Base-by-base conservation (phyloP, 2,113 vertebrate genomes). In the Neotragus moschatus region DNA sequence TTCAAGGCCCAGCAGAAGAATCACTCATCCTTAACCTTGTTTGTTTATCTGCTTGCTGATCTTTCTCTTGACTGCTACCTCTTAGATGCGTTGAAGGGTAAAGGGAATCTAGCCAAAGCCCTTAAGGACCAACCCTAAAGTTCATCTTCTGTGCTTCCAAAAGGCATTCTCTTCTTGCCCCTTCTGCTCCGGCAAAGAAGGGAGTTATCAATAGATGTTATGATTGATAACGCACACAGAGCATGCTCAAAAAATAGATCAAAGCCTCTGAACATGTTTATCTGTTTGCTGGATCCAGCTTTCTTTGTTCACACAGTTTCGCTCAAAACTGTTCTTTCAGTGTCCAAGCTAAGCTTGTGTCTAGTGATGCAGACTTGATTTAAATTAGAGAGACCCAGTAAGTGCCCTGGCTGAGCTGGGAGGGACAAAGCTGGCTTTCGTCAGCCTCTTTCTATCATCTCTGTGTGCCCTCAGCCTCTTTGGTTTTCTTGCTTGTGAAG, bases 101-200 rank as follows among this genome's bases (percentile, higher is more conserved):
- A 21, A 47, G 75, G 9, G 6, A 84, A 26, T 94, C 45, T 61
- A 33, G 30, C 21, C 9, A 80, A 39, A 84, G 55, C 13, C 55
- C 91, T 94, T 58, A 86, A 89, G 39, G 56, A 79, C 77, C 82
- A 94, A 89, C 56, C 49, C 16, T 80, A 61, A 96, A 93, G 91
- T 90, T 96, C 80, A 97, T n/a, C 7, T 84, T 85, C 25, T 82
- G 6, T 51, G 81, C 55, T 96, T 97, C 94, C 96, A 84, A 97
- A 96, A 97, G 73, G 66, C 2, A 79, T 21, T 81, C 49, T 97
- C 26, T 93, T 49, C 93, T 77, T 97, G 6, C 21, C 36, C 60
- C 6, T 92, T 36, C 92, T 91, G 73, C 47, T 61, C 25, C 87
- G 33, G 77, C 80, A 92, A 88, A 84, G 53, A 47, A 75, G 47